Evolutionary conservation across 1,140 invertebrate species (phyloP), one percentile per base, ranked within the genome.

Genomic region (Aphaenogaster floridana): DNA sequence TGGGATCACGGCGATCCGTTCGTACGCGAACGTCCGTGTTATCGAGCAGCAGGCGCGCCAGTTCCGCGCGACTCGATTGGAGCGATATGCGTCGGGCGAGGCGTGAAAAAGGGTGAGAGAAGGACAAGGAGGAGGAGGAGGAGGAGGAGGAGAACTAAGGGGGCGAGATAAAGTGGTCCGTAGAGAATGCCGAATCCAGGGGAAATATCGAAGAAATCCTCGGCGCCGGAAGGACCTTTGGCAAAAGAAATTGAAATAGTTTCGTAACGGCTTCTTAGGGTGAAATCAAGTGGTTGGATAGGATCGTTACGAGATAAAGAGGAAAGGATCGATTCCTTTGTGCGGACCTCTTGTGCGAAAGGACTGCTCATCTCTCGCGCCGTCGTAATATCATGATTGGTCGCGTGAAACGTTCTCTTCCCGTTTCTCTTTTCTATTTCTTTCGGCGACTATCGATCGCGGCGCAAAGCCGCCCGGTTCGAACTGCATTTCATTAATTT

Each of bases 171-270:
- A 84, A 84, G 69, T 84, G 80, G 80, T 84, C 80, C 69, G 80
- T 84, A 28, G 80, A 76, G 80, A 84, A 76, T 74, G 80, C 69
- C 80, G 69, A 84, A 84, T 84, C 80, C 42, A 57, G 28, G 69
- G 54, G 71, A 84, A 84, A 84, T 84, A 84, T 84, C 80, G 80
- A 48, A 61, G 69, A 84, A 84, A 84, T 84, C 69, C 59, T 84
- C 28, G 80, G 34, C 17, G 80, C 28, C 34, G 71, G 42, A 72
- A 74, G 80, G 80, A 83, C 80, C 80, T 74, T 48, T 74, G 68
- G 80, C 80, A 42, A 86, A 81, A 86, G 74, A 81, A 68, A 69
- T 86, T 81, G 76, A 86, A 86, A 86, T 79, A 79, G 85, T 69
- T 86, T 86, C 59, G 80, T 84, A 84, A 84, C 85, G 63, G 85